Percentiles rank a stretch among this genome's conserved stretches.
These are phyloP conservation scores for Nothura maculosa DNA, from an alignment of 2,797 vertebrate species.

Conservation along the genomic window DNA sequence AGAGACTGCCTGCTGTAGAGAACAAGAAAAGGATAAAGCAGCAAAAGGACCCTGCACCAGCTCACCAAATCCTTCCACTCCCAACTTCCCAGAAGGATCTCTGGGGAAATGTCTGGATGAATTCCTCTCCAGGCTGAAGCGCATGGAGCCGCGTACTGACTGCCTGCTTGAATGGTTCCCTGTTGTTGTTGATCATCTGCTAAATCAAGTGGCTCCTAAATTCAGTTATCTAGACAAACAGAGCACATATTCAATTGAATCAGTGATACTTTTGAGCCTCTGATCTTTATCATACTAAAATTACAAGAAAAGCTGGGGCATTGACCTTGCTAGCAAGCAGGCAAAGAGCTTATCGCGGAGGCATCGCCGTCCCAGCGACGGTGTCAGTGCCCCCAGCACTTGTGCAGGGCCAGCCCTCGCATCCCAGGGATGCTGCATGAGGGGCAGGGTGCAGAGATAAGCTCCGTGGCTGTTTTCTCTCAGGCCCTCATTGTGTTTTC, in stretches of 20 bases:
- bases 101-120: background rate
- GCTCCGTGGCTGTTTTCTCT: conserved; percentile 16
- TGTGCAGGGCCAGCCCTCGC: conserved; percentile 20
- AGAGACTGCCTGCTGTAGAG: background rate
- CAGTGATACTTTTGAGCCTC: background rate
- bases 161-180: background rate
- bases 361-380: background rate
- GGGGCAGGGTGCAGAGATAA: conserved; percentile 20
- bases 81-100: background rate
- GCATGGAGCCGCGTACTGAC: background rate
- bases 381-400: background rate
- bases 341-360: conserved; percentile 31
- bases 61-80: background rate
- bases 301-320: background rate
- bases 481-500: background rate
- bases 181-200: background rate
- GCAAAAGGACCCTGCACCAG: background rate
- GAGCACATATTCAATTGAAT: background rate
- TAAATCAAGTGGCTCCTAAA: background rate
- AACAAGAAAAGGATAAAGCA: background rate
- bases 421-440: conserved; percentile 8
- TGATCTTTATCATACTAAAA: background rate
- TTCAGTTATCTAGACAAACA: background rate
- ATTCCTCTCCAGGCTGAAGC: background rate
- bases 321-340: conserved; percentile 24